These are phyloP conservation scores for Semaprochilodus insignis DNA, from an alignment of 2,797 vertebrate genomes.

Conservation along the genomic window DNA sequence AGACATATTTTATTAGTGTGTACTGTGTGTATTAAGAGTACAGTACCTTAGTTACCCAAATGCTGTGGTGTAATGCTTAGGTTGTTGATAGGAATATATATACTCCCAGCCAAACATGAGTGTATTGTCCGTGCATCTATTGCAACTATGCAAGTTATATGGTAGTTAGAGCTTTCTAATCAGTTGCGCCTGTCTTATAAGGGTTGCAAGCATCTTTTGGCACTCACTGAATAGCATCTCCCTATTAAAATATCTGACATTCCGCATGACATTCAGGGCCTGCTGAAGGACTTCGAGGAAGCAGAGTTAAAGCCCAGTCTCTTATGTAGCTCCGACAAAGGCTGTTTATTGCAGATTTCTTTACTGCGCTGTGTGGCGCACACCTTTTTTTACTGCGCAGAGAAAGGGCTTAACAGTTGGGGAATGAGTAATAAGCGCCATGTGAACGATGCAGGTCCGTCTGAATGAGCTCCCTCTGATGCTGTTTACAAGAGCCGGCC, in stretches of 20 bases:
- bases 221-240: constrained; percentile 25
- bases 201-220: constrained; percentile 35
- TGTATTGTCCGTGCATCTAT: constrained; percentile 9
- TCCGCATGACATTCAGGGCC: constrained; percentile 59
- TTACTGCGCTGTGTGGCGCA: constrained; percentile 73
- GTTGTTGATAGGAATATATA: neutral
- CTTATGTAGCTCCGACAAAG: constrained; percentile 64
- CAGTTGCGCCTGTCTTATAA: constrained; percentile 28
- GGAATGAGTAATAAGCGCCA: constrained; percentile 66
- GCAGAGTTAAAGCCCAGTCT: constrained; percentile 53
- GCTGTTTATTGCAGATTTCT: constrained; percentile 75
- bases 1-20: constrained; percentile 2
- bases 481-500: constrained; percentile 72
- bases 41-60: neutral
- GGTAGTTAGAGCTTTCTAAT: constrained; percentile 34
- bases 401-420: constrained; percentile 59
- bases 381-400: constrained; percentile 71
- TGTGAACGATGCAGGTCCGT: constrained; percentile 68
- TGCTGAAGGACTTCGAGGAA: constrained; percentile 54
- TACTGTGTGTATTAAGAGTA: neutral
- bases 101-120: neutral
- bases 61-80: neutral
- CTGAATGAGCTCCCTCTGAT: constrained; percentile 71
- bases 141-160: constrained; percentile 2
- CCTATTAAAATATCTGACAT: constrained; percentile 61